phyloP scores from a whole-genome alignment of 2,113 vertebrate genomes.

The Natator depressus region DNA sequence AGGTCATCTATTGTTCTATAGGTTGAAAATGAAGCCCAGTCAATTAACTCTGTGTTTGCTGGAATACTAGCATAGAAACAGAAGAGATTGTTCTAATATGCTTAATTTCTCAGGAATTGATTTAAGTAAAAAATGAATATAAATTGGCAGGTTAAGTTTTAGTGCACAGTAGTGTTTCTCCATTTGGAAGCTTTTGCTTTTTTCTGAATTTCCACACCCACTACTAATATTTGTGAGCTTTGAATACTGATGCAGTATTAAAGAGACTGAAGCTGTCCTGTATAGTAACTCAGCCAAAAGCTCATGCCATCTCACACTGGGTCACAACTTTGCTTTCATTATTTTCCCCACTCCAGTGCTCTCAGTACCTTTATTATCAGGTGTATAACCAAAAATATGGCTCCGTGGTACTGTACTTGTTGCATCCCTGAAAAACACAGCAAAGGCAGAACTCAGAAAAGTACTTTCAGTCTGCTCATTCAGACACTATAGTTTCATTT shows the following conservation, averaged over 20 bases:
- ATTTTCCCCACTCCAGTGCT: constrained; percentile 5
- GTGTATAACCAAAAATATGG: background rate
- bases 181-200: fast-evolving
- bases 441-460: background rate
- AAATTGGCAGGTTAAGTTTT: background rate
- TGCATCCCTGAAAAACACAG: background rate
- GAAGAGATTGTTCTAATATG: background rate
- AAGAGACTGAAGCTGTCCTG: background rate
- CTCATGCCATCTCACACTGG: background rate
- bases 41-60: constrained; percentile 39
- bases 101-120: background rate
- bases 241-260: background rate
- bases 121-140: background rate
- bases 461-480: background rate
- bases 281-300: background rate
- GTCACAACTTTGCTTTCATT: background rate
- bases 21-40: constrained; percentile 54
- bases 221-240: background rate
- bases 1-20: constrained; percentile 69
- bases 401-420: background rate
- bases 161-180: background rate
- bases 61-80: background rate
- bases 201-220: background rate
- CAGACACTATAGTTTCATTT: background rate
- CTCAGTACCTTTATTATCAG: background rate